Base-by-base conservation (phyloP, 2,797 vertebrate genomes). In the Tapirus indicus region DNA sequence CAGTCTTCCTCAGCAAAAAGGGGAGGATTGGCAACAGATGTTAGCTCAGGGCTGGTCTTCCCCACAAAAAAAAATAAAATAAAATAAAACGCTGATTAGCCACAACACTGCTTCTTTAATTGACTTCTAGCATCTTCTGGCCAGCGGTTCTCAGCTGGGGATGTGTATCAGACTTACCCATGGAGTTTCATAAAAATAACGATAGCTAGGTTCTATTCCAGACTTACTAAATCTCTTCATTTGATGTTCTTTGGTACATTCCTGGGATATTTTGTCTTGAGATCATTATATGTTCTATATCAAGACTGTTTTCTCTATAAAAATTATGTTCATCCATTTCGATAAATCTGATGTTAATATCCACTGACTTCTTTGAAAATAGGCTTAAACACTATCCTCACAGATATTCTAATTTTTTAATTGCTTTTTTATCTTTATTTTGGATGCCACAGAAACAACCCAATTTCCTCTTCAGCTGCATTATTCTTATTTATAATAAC, bases 391-490 rank as follows among this genome's bases (percentile, higher is more conserved):
- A 12, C 52, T 60, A 88, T 54, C 64, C 82, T 79, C 35, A 71
- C 54, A 41, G 21, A 91, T 58, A 86, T 69, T 78, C 52, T 72
- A 66, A 88, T 78, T 83, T 89, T 95, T 80, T 83, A 95, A 94
- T 32, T 74, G 56, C 56, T 49, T 68, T 93, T 74, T 75, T 64
- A 83, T 79, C 87, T 96, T 93, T 88, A 62, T 49, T 88, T 82
- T 91, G 44, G 60, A 79, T 88, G 83, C 71, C 58, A 79, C 58
- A 78, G 91, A 66, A 92, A 89, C 58, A 62, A 88, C 10, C 47
- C 56, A 52, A 72, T 38, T 44, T 94, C 77, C 56, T 74, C 56
- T 16, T 60, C 58, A 69, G 56, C 14, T 52, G 32, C 25, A 21
- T 68, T 64, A 93, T 18, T 82, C 23, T 62, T 75, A 41, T 44